Evolutionary conservation across 2,797 vertebrate species (phyloP), one percentile per base, ranked within the genome.

Genomic region (Crenuchus spilurus): DNA sequence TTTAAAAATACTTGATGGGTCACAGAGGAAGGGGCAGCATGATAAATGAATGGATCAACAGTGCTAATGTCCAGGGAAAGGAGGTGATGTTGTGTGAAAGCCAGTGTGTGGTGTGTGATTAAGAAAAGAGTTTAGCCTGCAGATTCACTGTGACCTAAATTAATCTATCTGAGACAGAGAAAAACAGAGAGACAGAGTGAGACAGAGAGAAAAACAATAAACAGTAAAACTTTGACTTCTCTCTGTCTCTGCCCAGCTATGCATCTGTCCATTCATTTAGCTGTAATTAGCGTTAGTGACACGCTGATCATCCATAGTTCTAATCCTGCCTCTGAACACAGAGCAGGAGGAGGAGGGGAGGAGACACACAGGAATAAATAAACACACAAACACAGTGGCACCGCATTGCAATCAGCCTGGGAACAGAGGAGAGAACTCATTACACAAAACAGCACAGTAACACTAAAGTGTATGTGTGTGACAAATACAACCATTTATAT

Each of bases 101-200:
- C 65, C 74, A 74, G 79, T 61, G 48, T 65, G 80, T 41, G 26
- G 65, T 28, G 35, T 39, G 70, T 72, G 31, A 72, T 61, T 62
- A 72, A 41, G 33, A 28, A 18, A 48, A 33, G 6, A 44, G 18
- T 63, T 63, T 54, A 57, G 61, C 14, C 63, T 48, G 49, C 39
- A 57, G 61, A 44, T 22, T 65, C 58, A 61, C 18, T 39, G 3
- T 65, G 37, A 55, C 39, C 61, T 18, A 55, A 57, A 4, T 37
- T 4, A 4, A 37, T 55, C 52, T 55, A 1, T 28, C 52, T 55
- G 2, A 41, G 39, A 44, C 6, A 64, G 5, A 41, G 24, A 46
- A 22, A 44, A 6, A 46, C 6, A 30, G 24, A 18, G 41, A 5
- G 22, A 44, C 1, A 16, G 18, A 20, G 26, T 48, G 16, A 48